Evolutionary conservation across 1,140 invertebrate genomes (phyloP), one percentile per base, ranked within the genome.

Genomic region (Drosophila watanabei): DNA sequence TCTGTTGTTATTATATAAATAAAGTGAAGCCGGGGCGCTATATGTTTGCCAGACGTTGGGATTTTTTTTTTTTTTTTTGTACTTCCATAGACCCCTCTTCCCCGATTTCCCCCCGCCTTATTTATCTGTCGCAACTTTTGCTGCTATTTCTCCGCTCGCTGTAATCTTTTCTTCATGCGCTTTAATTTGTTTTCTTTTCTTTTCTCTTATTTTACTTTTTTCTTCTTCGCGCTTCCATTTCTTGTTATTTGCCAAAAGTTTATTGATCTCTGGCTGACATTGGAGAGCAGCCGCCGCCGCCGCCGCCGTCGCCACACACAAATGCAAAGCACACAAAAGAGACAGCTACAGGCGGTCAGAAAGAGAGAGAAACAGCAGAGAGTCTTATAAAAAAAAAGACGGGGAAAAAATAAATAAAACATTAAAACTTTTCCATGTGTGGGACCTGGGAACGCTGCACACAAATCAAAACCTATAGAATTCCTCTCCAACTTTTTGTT

Each of bases 161-260:
- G 85, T 88, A 88, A 88, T 88, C 85, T 88, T 78, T 56, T 72
- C 75, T 80, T 85, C 46, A 78, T 84, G 78, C 78, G 72, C 81
- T 89, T 88, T 71, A 85, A 80, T 88, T 88, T 88, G 81, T 90
- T 88, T 88, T 88, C 86, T 82, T 87, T 87, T 78, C 69, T 73
- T 87, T 87, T 78, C 69, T 73, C 32, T 35, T 43, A 13, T 73
- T 73, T 51, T 59, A 39, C 11, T 18, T 37, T 10, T 18, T 43
- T 72, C 43, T 60, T 61, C 30, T 52, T 61, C 37, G 64, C 63
- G 81, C 68, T 86, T 86, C 83, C 83, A 84, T 89, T 89, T 88
- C 81, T 89, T 89, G 85, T 90, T 88, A 83, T 88, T 88, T 88
- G 85, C 85, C 85, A 90, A 88, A 88, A 88, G 85, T 88, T 88